A percentile compares a stretch with the other conserved stretches of the same genome.
Evolutionary conservation across 2,113 vertebrate genomes (phyloP).

Genomic region (Tetrao urogallus): DNA sequence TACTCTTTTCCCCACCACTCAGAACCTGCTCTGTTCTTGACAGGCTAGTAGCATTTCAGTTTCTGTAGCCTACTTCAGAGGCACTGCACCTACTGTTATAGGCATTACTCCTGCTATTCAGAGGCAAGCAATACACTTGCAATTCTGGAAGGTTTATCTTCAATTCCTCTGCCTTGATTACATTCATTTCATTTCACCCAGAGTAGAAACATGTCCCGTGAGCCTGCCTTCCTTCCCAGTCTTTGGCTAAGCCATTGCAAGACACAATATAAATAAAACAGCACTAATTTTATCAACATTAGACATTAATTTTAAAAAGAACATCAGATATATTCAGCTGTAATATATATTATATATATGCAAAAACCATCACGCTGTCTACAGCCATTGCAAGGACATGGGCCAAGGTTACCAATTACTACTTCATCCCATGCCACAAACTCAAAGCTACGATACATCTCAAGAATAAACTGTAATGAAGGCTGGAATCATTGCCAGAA

Average conservation of each 20-base stretch:
- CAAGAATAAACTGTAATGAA: not conserved
- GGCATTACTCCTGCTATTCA: not conserved
- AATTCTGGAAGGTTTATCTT: not conserved
- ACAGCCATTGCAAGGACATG: not conserved
- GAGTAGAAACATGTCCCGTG: not conserved
- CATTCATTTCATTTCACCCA: not conserved
- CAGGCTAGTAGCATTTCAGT: not conserved
- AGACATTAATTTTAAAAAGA: not conserved
- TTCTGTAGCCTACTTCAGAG: not conserved
- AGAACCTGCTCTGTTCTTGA: not conserved
- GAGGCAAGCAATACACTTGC: not conserved
- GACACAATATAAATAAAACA: not conserved
- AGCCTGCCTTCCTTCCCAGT: not conserved
- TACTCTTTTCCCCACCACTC: not conserved
- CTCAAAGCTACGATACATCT: not conserved
- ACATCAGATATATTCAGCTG: not conserved
- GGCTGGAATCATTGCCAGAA: not conserved
- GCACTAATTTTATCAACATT: not conserved
- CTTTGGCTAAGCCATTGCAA: not conserved
- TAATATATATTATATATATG: not conserved
- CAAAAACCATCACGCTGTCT: not conserved
- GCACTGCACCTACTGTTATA: not conserved
- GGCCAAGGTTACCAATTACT: not conserved
- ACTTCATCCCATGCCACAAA: not conserved
- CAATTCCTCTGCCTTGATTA: not conserved